Evolutionary conservation across 2,113 vertebrate genomes (phyloP), one percentile per base, ranked within the genome.

Genomic region (Lampris megalopsis): DNA sequence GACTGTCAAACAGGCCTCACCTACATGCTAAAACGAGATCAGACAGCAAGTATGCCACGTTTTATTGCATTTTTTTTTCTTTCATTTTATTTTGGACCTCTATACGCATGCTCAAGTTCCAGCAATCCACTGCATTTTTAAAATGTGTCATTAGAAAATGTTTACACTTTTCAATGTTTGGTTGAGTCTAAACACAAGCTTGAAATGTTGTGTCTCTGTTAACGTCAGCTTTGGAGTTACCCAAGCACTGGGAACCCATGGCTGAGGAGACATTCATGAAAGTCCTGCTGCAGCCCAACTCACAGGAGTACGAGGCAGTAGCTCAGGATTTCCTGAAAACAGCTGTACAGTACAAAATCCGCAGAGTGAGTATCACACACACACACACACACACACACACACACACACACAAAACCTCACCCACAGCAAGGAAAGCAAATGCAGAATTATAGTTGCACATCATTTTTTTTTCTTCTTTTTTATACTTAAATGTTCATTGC

Each of bases 191-290:
- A 36, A 36, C 54, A 57, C 1, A 9, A 57, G n/a, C n/a, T 5
- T 36, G 3, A 3, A 6, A 24, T 57, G 24, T 7, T 43, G 13
- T 68, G 0, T 41, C 13, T 48, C 0, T 63, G 0, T 35, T 77
- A 24, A 24, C 24, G 24, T 69, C 0, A 87, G 78, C 1, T 0
- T 0, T 77, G 11, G 60, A 78, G 2, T 0, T 86, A 6, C 90
- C 90, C 43, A 0, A 0, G 9, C 0, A 82, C 1, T 91, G 90
- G 90, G 85, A 83, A 3, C 75, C 43, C 1, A 90, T 90, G 90
- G 9, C 79, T 0, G 1, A 1, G 1, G 80, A 86, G 61, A 0
- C 7, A 5, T 89, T 81, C 13, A 85, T 80, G 60, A 91, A 83
- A 70, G 68, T 91, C 0, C 60, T 80, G 63, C 58, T 91, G 36